phyloP scores from a whole-genome alignment of 2,797 vertebrate genomes.

The Cephalopachus bancanus region DNA sequence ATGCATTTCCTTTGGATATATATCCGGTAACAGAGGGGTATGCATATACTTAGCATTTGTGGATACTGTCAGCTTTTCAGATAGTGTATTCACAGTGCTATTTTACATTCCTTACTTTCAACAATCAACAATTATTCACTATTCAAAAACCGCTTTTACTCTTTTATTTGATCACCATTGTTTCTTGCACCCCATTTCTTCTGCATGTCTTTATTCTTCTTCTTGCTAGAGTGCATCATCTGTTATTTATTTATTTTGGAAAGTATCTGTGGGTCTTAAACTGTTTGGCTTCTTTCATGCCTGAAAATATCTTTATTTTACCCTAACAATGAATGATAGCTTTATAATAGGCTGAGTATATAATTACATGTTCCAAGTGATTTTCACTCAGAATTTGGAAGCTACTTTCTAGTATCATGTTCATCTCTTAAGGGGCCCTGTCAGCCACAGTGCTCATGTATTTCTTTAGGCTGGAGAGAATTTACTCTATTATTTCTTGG shows the following conservation, averaged over 20 bases:
- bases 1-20: not conserved
- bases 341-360: not conserved
- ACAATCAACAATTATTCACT: not conserved
- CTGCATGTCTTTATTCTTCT: not conserved
- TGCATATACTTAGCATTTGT: not conserved
- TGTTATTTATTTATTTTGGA: slow-evolving; percentile 46
- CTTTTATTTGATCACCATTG: not conserved
- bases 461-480: not conserved
- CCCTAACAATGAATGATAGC: not conserved
- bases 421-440: not conserved
- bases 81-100: not conserved
- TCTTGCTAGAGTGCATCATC: not conserved
- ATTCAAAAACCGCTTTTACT: not conserved
- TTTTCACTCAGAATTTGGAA: slow-evolving; percentile 37
- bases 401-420: not conserved
- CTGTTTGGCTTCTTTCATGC: not conserved
- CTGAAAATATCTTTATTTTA: slow-evolving; percentile 37
- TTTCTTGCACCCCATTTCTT: not conserved
- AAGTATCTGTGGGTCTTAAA: not conserved
- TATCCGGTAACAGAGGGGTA: not conserved
- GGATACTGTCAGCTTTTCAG: not conserved
- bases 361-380: not conserved
- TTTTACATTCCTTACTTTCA: not conserved
- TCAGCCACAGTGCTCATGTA: not conserved
- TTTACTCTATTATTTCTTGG: not conserved